These are phyloP conservation scores for Cheiracanthium punctorium DNA, from an alignment of 2,888 invertebrate species.

Conservation along the genomic window DNA sequence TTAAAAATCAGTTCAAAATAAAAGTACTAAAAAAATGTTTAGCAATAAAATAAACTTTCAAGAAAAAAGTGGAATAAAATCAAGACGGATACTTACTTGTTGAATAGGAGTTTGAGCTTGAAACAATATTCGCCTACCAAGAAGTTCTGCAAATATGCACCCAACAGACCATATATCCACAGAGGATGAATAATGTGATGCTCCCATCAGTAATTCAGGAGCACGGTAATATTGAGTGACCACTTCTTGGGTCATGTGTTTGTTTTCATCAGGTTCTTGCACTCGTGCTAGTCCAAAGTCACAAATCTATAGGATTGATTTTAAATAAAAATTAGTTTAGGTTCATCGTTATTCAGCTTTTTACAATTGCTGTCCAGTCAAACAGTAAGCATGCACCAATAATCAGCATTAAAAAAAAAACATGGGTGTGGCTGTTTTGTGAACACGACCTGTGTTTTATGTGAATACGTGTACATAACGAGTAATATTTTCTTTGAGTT, in stretches of 20 bases:
- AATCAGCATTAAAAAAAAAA: too few relatives aligned
- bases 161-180: conserved; percentile 99
- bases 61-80: too few relatives aligned
- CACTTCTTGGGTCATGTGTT: conserved; percentile 99
- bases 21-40: too few relatives aligned
- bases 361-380: too few relatives aligned
- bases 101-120: conserved; percentile 98
- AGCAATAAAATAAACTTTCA: too few relatives aligned
- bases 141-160: conserved; percentile 98
- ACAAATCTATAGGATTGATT: conserved; percentile 86
- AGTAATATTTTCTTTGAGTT: too few relatives aligned
- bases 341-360: too few relatives aligned
- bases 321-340: neutral
- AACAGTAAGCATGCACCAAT: too few relatives aligned
- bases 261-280: conserved; percentile 93
- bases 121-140: conserved; percentile 96
- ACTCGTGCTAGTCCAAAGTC: conserved; percentile 99
- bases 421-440: too few relatives aligned
- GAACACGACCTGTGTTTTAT: too few relatives aligned
- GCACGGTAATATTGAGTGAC: conserved; percentile 99
- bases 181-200: conserved; percentile 95
- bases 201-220: conserved; percentile 99
- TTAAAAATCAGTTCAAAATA: too few relatives aligned
- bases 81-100: conserved; percentile 80
- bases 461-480: too few relatives aligned